These are phyloP conservation scores for Periparus ater DNA, from an alignment of 2,797 vertebrate species.

Conservation along the genomic window DNA sequence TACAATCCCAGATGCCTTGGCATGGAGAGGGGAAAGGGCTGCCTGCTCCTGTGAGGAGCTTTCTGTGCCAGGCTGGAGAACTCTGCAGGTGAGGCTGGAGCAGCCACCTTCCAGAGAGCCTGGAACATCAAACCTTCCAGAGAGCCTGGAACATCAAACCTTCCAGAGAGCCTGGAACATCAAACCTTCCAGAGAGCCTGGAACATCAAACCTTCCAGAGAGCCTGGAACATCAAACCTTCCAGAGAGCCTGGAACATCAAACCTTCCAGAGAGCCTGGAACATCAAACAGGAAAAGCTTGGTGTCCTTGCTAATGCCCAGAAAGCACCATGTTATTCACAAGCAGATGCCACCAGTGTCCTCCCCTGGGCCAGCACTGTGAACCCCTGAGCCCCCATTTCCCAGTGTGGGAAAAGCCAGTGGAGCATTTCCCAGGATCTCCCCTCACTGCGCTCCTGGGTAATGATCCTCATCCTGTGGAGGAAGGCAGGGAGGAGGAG, in stretches of 20 bases:
- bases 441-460: not conserved
- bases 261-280: no score
- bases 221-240: not conserved
- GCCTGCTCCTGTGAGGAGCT: not conserved
- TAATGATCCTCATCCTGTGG: not conserved
- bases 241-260: not conserved
- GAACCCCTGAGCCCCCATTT: rapidly evolving
- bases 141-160: not conserved
- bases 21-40: not conserved
- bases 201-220: not conserved
- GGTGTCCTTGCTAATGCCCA: rapidly evolving
- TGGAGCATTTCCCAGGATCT: not conserved
- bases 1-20: not conserved
- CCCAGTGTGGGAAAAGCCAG: not conserved
- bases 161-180: not conserved
- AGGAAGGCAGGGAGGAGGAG: not conserved
- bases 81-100: not conserved
- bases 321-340: rapidly evolving
- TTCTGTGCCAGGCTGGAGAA: not conserved
- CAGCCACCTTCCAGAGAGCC: not conserved
- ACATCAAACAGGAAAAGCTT: rapidly evolving
- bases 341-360: not conserved
- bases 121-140: not conserved
- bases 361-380: not conserved
- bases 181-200: not conserved